Evolutionary conservation across 2,113 vertebrate genomes (phyloP).

Genomic region (Zosterops pallidus): DNA sequence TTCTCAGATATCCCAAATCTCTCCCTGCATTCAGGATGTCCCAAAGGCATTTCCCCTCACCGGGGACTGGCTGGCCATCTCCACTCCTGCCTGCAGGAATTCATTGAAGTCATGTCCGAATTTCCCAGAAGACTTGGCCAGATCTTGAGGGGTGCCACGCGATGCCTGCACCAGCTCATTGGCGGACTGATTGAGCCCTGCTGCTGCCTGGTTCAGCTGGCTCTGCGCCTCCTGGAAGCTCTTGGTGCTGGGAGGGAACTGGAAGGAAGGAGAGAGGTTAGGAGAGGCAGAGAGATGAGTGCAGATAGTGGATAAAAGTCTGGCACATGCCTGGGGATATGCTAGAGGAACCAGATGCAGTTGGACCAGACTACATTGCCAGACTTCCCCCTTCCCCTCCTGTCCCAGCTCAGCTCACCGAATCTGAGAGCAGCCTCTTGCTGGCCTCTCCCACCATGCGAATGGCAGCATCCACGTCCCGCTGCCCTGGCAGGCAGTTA

Average conservation of each 20-base stretch:
- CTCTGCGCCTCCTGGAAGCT: constrained; percentile 94
- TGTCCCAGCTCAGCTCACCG: constrained; percentile 66
- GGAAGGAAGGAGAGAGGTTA: background rate
- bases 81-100: constrained; percentile 92
- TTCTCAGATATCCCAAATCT: background rate
- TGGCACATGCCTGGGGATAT: background rate
- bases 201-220: constrained; percentile 88
- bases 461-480: constrained; percentile 94
- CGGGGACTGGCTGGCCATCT: constrained; percentile 95
- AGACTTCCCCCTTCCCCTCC: background rate
- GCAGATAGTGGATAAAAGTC: background rate
- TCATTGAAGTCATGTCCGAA: constrained; percentile 94
- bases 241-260: constrained; percentile 92
- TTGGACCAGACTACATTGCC: rapidly evolving
- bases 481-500: constrained; percentile 94
- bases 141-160: constrained; percentile 89
- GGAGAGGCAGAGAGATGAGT: background rate
- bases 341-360: rapidly evolving
- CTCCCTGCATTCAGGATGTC: background rate
- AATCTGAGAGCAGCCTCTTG: constrained; percentile 87
- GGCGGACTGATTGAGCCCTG: constrained; percentile 92
- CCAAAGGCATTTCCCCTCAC: constrained; percentile 60
- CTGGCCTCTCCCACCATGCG: constrained; percentile 92
- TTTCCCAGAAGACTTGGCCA: constrained; percentile 90
- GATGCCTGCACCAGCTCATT: constrained; percentile 95